Conservation (phyloP, 1,140 invertebrate genomes). For the Ruditapes philippinarum region DNA sequence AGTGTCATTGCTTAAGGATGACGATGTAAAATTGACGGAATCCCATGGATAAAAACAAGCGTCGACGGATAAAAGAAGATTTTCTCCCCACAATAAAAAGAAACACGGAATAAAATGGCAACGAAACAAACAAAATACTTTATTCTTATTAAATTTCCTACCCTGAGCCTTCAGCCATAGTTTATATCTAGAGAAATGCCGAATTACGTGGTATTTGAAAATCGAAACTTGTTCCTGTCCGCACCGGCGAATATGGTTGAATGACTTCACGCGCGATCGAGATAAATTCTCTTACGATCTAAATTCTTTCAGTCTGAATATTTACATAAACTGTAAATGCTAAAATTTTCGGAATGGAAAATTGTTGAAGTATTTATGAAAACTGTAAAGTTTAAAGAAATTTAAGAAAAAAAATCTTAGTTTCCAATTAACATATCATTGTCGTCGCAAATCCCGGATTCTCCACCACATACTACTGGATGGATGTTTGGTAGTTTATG, state of each 20-base stretch:
- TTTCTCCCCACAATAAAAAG: too few relatives aligned
- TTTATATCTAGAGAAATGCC: conserved; percentile 23
- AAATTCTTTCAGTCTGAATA: not conserved
- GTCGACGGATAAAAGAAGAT: not conserved
- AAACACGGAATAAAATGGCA: too few relatives aligned
- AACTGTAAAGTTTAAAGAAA: too few relatives aligned
- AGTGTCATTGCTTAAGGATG: conserved; percentile 17
- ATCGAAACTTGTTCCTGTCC: conserved; percentile 72
- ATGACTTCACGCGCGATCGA: conserved; percentile 62
- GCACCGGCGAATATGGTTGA: conserved; percentile 65
- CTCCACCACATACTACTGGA: conserved; percentile 1
- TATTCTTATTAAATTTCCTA: too few relatives aligned
- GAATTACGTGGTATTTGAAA: conserved; percentile 58
- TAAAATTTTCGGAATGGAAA: too few relatives aligned
- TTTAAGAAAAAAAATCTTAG: too few relatives aligned
- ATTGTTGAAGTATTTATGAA: too few relatives aligned
- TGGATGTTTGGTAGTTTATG: not conserved
- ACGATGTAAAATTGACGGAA: conserved; percentile 72
- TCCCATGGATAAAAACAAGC: conserved; percentile 9
- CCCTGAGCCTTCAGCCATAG: conserved; percentile 77
- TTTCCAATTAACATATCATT: conserved; percentile 3
- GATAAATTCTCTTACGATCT: not conserved
- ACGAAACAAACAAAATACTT: too few relatives aligned
- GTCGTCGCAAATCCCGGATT: conserved; percentile 10
- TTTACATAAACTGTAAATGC: not conserved